Evolutionary conservation across 2,113 vertebrate species (phyloP).

Genomic region (Manacus vitellinus): DNA sequence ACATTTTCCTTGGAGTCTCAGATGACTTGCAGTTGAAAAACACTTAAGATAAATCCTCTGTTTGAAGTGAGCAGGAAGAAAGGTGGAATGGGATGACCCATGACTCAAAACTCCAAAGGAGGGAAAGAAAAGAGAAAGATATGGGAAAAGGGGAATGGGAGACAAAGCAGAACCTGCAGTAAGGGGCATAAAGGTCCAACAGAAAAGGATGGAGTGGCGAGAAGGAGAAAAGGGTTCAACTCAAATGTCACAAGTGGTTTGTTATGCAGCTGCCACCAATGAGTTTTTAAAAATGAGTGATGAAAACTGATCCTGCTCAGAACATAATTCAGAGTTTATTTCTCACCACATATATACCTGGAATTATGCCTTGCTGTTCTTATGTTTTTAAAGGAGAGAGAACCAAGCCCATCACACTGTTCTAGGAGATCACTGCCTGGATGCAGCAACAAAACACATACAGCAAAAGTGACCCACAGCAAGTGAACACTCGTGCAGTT

Average conservation of each 20-base stretch:
- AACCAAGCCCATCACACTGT: background rate
- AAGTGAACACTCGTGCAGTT: background rate
- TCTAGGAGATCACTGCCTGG: background rate
- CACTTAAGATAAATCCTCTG: background rate
- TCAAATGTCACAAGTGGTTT: background rate
- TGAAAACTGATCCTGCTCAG: background rate
- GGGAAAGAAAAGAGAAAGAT: background rate
- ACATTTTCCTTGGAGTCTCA: background rate
- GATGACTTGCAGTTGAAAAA: background rate
- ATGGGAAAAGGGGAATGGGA: background rate
- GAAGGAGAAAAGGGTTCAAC: background rate
- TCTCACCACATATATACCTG: background rate
- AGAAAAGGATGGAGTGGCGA: fast-evolving
- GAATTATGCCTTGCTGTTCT: background rate
- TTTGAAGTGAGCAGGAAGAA: background rate
- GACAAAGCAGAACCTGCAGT: background rate
- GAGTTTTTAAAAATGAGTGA: background rate
- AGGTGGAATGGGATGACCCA: background rate
- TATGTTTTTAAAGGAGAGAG: background rate
- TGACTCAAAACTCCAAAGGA: background rate
- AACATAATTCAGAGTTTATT: background rate
- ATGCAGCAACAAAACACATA: background rate
- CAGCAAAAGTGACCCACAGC: background rate
- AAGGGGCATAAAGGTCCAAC: background rate
- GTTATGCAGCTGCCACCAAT: background rate